Percentiles rank a stretch among this genome's conserved stretches.
Conservation (phyloP, 2,113 vertebrate genomes). For the Pleuronectes platessa region DNA sequence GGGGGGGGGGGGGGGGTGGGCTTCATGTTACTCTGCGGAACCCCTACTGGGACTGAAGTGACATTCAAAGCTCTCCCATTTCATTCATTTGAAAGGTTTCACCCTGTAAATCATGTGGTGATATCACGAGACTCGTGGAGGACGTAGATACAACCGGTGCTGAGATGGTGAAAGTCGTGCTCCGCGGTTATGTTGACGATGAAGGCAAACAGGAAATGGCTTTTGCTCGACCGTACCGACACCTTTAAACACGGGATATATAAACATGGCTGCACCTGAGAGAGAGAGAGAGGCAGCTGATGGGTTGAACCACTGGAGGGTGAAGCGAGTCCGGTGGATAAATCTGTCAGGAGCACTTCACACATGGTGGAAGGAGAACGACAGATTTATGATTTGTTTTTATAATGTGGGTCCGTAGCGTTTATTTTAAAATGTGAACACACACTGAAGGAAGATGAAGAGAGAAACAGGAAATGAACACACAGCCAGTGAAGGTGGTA, state of each 20-base stretch:
- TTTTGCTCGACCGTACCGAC: background rate
- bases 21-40: background rate
- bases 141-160: slow-evolving; percentile 3
- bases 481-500: no score
- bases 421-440: background rate
- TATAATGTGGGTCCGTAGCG: background rate
- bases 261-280: background rate
- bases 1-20: no score
- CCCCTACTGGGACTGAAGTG: slow-evolving; percentile 19
- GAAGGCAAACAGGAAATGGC: background rate
- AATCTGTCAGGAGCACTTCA: background rate
- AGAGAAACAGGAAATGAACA: no score
- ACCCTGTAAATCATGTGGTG: slow-evolving; percentile 28
- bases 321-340: background rate
- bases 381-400: background rate
- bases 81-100: slow-evolving; percentile 42
- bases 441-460: no score
- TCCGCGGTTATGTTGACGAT: background rate
- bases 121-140: background rate
- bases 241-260: background rate
- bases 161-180: background rate
- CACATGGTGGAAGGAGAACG: background rate
- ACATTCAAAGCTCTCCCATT: slow-evolving; percentile 40
- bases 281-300: background rate
- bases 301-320: background rate